These are phyloP conservation scores for Calonectris borealis DNA, from an alignment of 2,113 vertebrate genomes.

Conservation along the genomic window DNA sequence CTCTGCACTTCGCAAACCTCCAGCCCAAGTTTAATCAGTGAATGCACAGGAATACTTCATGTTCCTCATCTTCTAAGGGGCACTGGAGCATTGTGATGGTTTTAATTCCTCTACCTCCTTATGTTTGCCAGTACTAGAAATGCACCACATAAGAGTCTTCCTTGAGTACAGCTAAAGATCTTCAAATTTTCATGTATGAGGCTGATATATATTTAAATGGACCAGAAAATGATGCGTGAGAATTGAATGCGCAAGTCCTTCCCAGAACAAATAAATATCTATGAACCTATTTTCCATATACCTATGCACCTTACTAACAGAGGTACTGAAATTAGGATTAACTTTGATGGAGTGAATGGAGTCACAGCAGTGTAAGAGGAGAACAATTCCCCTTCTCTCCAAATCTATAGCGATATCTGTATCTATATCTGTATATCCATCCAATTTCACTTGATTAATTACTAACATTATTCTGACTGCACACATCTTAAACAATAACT, in stretches of 20 bases:
- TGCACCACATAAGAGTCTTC: constrained; percentile 24
- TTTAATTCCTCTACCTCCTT: constrained; percentile 61
- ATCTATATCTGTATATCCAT: neutral
- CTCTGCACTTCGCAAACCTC: constrained; percentile 75
- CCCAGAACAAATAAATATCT: neutral
- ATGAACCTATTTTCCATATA: neutral
- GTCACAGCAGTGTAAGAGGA: neutral
- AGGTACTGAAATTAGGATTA: neutral
- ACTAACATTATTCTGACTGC: neutral
- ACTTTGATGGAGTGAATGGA: neutral
- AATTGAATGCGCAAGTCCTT: constrained; percentile 27
- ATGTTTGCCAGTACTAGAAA: constrained; percentile 58
- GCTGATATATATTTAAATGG: constrained; percentile 46
- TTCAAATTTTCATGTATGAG: constrained; percentile 57
- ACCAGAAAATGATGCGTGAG: constrained; percentile 48
- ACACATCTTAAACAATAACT: neutral
- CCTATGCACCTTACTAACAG: neutral
- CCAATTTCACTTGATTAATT: neutral
- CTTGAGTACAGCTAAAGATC: constrained; percentile 54
- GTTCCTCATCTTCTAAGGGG: constrained; percentile 67
- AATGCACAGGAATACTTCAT: constrained; percentile 35
- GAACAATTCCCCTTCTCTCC: neutral
- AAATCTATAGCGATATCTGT: neutral
- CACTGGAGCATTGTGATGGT: constrained; percentile 33
- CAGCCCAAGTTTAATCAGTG: constrained; percentile 65